phyloP scores from a whole-genome alignment of 2,797 vertebrate species.

The Fistularia tabacaria region DNA sequence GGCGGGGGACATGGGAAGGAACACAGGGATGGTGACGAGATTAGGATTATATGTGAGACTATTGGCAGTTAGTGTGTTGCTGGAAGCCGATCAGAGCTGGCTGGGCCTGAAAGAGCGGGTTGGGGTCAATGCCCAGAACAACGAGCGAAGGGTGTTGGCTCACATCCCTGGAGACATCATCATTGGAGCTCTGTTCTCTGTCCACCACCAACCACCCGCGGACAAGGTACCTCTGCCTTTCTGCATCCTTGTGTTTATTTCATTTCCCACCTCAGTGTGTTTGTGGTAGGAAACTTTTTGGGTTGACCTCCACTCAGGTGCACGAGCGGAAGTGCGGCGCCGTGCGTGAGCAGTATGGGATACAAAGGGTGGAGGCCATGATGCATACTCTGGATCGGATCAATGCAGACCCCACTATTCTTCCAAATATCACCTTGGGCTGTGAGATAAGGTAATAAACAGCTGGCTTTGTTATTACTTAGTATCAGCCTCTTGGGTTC shows the following conservation, averaged over 20 bases:
- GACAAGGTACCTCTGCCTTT: constrained; percentile 76
- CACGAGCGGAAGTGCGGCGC: constrained; percentile 97
- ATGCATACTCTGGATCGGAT: constrained; percentile 94
- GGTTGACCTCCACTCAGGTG: constrained; percentile 62
- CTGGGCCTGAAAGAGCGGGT: constrained; percentile 55
- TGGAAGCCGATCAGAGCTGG: constrained; percentile 77
- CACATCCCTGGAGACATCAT: constrained; percentile 94
- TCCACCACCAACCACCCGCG: constrained; percentile 95
- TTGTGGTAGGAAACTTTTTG: background rate
- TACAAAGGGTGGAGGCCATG: constrained; percentile 98
- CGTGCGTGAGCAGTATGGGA: constrained; percentile 95
- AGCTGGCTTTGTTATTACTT: background rate
- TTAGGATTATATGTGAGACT: constrained; percentile 36
- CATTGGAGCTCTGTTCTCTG: constrained; percentile 96
- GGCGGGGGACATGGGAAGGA: constrained; percentile 31
- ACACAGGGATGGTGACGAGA: constrained; percentile 7
- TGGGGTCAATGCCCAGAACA: constrained; percentile 83
- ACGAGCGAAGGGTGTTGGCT: constrained; percentile 89
- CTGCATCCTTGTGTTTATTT: too few species aligned
- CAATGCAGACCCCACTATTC: constrained; percentile 84
- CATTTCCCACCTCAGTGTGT: too few species aligned
- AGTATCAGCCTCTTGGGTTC: too few species aligned
- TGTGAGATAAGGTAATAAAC: constrained; percentile 86
- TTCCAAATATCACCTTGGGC: constrained; percentile 92
- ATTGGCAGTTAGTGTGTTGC: constrained; percentile 75